A percentile compares a stretch with the other conserved stretches of the same genome.
phyloP scores from a whole-genome alignment of 2,113 vertebrate species.

The Paramisgurnus dabryanus region DNA sequence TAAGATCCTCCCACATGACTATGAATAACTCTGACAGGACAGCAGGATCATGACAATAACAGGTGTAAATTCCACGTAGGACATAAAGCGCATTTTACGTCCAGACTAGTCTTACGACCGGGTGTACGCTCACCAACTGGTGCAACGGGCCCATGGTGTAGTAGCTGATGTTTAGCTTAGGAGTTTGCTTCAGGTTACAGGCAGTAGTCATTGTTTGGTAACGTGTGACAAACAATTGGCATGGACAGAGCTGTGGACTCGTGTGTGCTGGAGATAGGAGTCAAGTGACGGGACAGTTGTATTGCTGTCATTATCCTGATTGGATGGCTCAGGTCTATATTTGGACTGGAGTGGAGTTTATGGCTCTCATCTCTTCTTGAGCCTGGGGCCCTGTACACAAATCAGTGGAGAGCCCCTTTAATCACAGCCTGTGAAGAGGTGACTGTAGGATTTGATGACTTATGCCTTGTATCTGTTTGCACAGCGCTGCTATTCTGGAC shows the following conservation, averaged over 20 bases:
- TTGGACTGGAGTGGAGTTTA: conserved; percentile 51
- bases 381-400: conserved; percentile 20
- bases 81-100: too few species aligned
- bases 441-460: conserved; percentile 40
- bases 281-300: conserved; percentile 33
- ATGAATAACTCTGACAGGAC: too few species aligned
- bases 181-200: too few species aligned
- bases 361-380: conserved; percentile 23
- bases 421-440: conserved; percentile 46
- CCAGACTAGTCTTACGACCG: too few species aligned
- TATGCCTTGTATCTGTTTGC: conserved; percentile 46
- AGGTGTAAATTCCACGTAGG: too few species aligned
- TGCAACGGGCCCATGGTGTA: too few species aligned
- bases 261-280: conserved; percentile 18
- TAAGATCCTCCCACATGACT: too few species aligned
- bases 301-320: conserved; percentile 24
- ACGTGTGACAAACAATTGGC: neutral
- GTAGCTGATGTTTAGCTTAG: too few species aligned
- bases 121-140: too few species aligned
- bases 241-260: neutral
- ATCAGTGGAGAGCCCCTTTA: conserved; percentile 39
- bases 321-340: conserved; percentile 49
- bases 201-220: too few species aligned
- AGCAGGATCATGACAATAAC: too few species aligned
- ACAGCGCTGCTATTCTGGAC: conserved; percentile 4